Percentiles rank a stretch among this genome's conserved stretches.
phyloP scores from a whole-genome alignment of 2,113 vertebrate species.

The Anoplopoma fimbria region DNA sequence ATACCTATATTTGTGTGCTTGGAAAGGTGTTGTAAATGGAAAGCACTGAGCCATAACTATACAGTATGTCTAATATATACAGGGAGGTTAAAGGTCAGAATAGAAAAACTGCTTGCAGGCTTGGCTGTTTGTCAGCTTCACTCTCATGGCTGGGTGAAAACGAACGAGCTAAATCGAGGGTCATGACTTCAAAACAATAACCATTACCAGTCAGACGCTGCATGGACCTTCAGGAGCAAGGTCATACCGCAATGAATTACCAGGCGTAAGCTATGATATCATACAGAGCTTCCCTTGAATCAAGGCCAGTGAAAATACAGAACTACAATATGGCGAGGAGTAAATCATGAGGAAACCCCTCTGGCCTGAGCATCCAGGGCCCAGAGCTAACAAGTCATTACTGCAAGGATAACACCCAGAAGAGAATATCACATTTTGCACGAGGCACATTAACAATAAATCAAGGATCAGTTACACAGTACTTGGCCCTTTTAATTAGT shows the following conservation, averaged over 20 bases:
- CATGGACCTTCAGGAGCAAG: constrained; percentile 32
- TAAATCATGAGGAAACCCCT: constrained; percentile 62
- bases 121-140: constrained; percentile 59
- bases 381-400: constrained; percentile 53
- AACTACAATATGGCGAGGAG: constrained; percentile 27
- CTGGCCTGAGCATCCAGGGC: constrained; percentile 48
- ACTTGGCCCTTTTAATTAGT: constrained; percentile 25
- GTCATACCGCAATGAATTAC: constrained; percentile 50
- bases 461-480: constrained; percentile 35
- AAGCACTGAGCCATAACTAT: not conserved
- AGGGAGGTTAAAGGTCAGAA: constrained; percentile 49
- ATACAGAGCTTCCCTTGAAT: constrained; percentile 30
- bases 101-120: constrained; percentile 44
- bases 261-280: constrained; percentile 14
- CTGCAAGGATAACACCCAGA: constrained; percentile 27
- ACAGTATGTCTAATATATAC: constrained; percentile 28
- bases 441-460: constrained; percentile 57
- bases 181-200: constrained; percentile 68
- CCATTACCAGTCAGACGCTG: constrained; percentile 47
- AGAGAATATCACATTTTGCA: constrained; percentile 36
- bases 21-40: not conserved
- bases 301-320: constrained; percentile 45
- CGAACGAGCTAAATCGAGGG: constrained; percentile 51
- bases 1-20: not conserved
- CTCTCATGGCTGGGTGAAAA: constrained; percentile 28